phyloP scores from a whole-genome alignment of 2,113 vertebrate species.

The Antennarius striatus region DNA sequence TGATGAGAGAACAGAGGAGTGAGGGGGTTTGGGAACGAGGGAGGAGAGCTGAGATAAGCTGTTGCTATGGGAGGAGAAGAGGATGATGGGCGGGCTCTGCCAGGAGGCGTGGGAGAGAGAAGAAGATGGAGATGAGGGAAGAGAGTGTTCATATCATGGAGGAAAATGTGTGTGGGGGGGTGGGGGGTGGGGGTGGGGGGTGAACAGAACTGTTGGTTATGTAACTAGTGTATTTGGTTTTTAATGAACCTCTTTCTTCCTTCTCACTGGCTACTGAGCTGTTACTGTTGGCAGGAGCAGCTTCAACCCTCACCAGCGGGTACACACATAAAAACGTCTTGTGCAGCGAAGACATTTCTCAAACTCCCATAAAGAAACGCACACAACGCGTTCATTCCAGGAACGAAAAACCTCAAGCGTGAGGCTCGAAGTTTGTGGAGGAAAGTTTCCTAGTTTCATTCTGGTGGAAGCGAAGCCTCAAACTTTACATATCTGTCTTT shows the following conservation, averaged over 20 bases:
- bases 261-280: slow-evolving; percentile 66
- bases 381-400: slow-evolving; percentile 41
- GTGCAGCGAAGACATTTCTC: slow-evolving; percentile 34
- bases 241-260: slow-evolving; percentile 75
- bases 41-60: slow-evolving; percentile 63
- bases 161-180: background rate
- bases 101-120: slow-evolving; percentile 59
- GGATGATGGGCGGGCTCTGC: slow-evolving; percentile 66
- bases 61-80: slow-evolving; percentile 71
- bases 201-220: slow-evolving; percentile 73
- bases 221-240: slow-evolving; percentile 71
- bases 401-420: slow-evolving; percentile 25
- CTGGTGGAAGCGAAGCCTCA: slow-evolving; percentile 1
- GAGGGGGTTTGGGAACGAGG: slow-evolving; percentile 56
- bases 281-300: slow-evolving; percentile 73
- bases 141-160: slow-evolving; percentile 43
- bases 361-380: slow-evolving; percentile 38
- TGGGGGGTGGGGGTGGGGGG: slow-evolving; percentile 15
- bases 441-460: slow-evolving; percentile 10
- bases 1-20: slow-evolving; percentile 50
- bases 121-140: slow-evolving; percentile 54
- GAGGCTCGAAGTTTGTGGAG: slow-evolving; percentile 17
- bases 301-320: slow-evolving; percentile 51
- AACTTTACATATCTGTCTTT: background rate
- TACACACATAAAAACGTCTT: slow-evolving; percentile 43